Conservation (phyloP, 2,888 invertebrate genomes). For the Asteroscopus sphinx region DNA sequence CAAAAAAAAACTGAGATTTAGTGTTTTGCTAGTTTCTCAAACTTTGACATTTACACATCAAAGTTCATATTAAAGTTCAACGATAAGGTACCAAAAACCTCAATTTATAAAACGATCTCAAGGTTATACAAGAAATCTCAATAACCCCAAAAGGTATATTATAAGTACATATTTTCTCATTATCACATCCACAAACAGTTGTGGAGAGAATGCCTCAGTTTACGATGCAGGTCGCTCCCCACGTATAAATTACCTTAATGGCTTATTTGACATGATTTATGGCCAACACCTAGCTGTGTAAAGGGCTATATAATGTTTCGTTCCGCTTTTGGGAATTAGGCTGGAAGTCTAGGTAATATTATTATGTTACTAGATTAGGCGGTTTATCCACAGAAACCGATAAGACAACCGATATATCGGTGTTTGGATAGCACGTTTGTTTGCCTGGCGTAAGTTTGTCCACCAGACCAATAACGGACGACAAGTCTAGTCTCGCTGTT, state of each 20-base stretch:
- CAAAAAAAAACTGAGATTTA: no score
- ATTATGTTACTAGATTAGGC: slow-evolving; percentile 2
- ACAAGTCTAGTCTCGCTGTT: no score
- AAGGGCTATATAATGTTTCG: slow-evolving; percentile 54
- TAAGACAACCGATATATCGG: no score
- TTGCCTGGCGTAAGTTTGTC: no score
- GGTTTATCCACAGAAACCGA: no score
- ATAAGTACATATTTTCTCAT: no score
- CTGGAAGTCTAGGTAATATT: slow-evolving; percentile 22
- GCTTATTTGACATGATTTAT: slow-evolving; percentile 75
- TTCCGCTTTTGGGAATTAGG: slow-evolving; percentile 40
- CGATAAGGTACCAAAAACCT: neutral
- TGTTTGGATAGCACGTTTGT: no score
- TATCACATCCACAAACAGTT: slow-evolving; percentile 47
- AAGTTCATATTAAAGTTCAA: neutral
- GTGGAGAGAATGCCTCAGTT: slow-evolving; percentile 57
- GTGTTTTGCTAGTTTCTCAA: no score
- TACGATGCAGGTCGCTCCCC: slow-evolving; percentile 64
- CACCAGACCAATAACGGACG: no score
- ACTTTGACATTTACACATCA: neutral
- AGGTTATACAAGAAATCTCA: slow-evolving; percentile 13
- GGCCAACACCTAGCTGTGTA: slow-evolving; percentile 59
- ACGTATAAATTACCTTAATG: slow-evolving; percentile 74
- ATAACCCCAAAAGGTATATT: slow-evolving; percentile 36
- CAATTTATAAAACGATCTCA: slow-evolving; percentile 3